These are phyloP conservation scores for Neoarius graeffei DNA, from an alignment of 2,113 vertebrate genomes.

Conservation along the genomic window DNA sequence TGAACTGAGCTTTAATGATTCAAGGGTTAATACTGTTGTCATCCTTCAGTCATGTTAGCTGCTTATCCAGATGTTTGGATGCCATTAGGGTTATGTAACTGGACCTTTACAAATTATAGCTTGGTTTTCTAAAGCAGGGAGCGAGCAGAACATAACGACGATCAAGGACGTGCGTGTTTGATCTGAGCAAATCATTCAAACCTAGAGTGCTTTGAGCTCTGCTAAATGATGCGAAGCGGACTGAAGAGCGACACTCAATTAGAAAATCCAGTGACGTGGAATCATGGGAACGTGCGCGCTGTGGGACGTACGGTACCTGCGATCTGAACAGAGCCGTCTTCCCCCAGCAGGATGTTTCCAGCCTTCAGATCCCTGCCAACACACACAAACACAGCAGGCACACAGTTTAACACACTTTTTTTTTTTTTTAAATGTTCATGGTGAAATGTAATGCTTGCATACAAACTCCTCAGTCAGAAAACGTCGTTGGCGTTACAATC, in stretches of 20 bases:
- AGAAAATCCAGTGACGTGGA: background rate
- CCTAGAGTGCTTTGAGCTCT: background rate
- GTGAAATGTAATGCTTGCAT: background rate
- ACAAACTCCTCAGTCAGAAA: background rate
- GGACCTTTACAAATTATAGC: background rate
- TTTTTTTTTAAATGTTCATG: background rate
- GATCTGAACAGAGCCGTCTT: constrained; percentile 87
- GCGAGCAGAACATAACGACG: too few relatives aligned
- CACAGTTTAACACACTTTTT: background rate
- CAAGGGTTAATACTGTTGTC: background rate
- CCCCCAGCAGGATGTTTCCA: constrained; percentile 87
- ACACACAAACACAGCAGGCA: constrained; percentile 33
- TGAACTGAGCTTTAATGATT: background rate
- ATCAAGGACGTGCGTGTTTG: background rate
- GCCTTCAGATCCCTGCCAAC: constrained; percentile 83
- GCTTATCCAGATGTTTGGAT: background rate
- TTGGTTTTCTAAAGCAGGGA: background rate
- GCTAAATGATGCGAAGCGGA: background rate
- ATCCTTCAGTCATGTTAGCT: background rate
- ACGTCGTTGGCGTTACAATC: background rate
- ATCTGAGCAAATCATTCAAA: constrained; percentile 4
- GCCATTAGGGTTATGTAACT: background rate
- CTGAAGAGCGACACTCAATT: background rate
- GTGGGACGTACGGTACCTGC: constrained; percentile 76
- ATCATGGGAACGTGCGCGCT: background rate